A percentile compares a stretch with the other conserved stretches of the same genome.
Evolutionary conservation across 1,140 invertebrate species (phyloP).

Genomic region (Gryon sp.): DNA sequence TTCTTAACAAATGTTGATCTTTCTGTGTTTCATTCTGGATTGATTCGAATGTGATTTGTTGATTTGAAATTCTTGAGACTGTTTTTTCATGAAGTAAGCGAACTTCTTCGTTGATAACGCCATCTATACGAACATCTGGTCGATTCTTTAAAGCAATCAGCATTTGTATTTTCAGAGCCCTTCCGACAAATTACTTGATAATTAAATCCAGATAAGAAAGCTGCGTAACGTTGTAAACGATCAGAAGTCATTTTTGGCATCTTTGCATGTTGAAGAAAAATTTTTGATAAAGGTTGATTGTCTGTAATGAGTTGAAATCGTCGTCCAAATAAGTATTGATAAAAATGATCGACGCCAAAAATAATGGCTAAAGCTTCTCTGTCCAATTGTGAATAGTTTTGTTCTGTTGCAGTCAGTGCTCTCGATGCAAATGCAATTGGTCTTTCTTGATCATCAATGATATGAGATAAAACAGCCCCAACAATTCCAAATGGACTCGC

Average conservation of each 20-base stretch:
- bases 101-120: conserved; percentile 24
- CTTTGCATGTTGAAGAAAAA: conserved; percentile 65
- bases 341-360: conserved; percentile 75
- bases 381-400: conserved; percentile 78
- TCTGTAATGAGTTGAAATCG: conserved; percentile 69
- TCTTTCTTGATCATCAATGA: conserved; percentile 60
- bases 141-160: conserved; percentile 60
- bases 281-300: conserved; percentile 66
- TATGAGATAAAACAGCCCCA: conserved; percentile 67
- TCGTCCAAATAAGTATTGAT: conserved; percentile 73
- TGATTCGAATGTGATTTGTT: conserved; percentile 13
- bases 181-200: conserved; percentile 50
- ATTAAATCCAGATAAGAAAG: conserved; percentile 61
- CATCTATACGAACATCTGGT: too few relatives aligned
- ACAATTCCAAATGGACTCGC: conserved; percentile 68
- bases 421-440: conserved; percentile 76
- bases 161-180: conserved; percentile 51
- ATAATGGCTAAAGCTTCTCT: conserved; percentile 73
- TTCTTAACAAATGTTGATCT: conserved; percentile 1
- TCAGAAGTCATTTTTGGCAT: conserved; percentile 62
- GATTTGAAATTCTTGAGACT: conserved; percentile 9
- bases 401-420: conserved; percentile 72
- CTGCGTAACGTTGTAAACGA: conserved; percentile 63
- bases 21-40: conserved; percentile 12
- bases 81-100: conserved; percentile 18